Base-by-base conservation (phyloP, 2,888 invertebrate species). In the Polyploca ridens region DNA sequence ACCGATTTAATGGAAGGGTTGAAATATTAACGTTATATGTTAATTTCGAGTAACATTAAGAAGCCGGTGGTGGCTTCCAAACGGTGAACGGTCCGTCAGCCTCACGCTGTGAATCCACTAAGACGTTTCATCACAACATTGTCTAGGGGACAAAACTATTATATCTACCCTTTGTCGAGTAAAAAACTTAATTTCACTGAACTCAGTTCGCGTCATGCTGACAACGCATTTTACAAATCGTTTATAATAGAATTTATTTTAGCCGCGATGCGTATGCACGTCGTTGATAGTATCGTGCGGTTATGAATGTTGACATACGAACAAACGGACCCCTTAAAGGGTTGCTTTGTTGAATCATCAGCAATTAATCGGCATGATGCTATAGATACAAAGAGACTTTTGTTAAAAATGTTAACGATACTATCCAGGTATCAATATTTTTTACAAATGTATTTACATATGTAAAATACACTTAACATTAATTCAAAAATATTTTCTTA, bases 171-270 rank as follows among this genome's bases (percentile, higher is more conserved):
- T 83, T 86, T 86, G 76, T 78, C 73, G 70, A 70, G 71, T 73
- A 86, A 87, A 87, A 84, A 84, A 80, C 66, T 72, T 81, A 75
- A 86, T 88, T 87, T 85, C 77, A 86, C 82, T 84, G 76, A 83
- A 78, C 77, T 77, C 71, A 79, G 77, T 81, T 85, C 86, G 85
- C 81, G 85, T 94, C 94, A 93, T 90, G 94, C 94, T 94, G 94
- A 94, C 93, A 93, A 83, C 77, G 86, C 91, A 85, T 92, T 88
- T 90, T 82, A 90, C 88, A 88, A 88, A 87, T 89, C 91, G 86
- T 93, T 92, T 89, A 88, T 92, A 88, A 91, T 85, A 82, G 83
- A 89, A 83, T 86, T 89, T 83, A 86, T 87, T 89, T 88, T 83
- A 86, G 77, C 80, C 74, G 79, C 67, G 77, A 78, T 79, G 76